Evolutionary conservation across 2,113 vertebrate species (phyloP).

Genomic region (Hippoglossus stenolepis): DNA sequence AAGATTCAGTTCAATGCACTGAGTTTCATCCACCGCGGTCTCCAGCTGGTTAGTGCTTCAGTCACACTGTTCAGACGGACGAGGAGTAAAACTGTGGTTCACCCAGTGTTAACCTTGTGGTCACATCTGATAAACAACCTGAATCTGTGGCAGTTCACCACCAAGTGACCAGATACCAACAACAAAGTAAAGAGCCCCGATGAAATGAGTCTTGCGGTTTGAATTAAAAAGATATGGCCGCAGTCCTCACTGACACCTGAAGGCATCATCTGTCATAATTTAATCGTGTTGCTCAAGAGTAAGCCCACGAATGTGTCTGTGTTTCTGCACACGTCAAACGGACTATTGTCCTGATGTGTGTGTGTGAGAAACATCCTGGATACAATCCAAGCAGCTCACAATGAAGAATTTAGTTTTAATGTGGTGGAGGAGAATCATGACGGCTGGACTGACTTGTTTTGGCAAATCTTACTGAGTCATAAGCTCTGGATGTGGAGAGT

Average conservation of each 20-base stretch:
- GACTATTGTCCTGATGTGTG: not conserved
- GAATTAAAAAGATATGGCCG: too few relatives aligned
- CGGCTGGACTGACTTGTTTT: conserved; percentile 3
- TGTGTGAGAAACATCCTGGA: not conserved
- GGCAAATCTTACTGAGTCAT: not conserved
- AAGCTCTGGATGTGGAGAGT: not conserved
- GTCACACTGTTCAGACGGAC: too few relatives aligned
- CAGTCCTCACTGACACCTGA: not conserved
- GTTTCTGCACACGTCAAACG: not conserved
- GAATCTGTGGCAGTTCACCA: too few relatives aligned
- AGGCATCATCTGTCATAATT: not conserved
- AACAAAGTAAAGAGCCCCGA: too few relatives aligned
- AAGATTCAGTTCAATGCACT: too few relatives aligned
- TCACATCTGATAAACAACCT: too few relatives aligned
- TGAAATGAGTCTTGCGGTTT: too few relatives aligned
- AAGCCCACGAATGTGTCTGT: not conserved
- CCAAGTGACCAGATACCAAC: too few relatives aligned
- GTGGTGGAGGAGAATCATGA: not conserved
- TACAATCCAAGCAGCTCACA: not conserved
- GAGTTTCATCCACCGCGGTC: too few relatives aligned
- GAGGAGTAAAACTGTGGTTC: too few relatives aligned
- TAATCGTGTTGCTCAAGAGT: not conserved
- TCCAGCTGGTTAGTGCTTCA: too few relatives aligned
- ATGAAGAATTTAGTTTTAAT: not conserved
- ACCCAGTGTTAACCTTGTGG: too few relatives aligned